Evolutionary conservation across 1,140 invertebrate genomes (phyloP).

Genomic region (Leptonema lineaticorne): DNA sequence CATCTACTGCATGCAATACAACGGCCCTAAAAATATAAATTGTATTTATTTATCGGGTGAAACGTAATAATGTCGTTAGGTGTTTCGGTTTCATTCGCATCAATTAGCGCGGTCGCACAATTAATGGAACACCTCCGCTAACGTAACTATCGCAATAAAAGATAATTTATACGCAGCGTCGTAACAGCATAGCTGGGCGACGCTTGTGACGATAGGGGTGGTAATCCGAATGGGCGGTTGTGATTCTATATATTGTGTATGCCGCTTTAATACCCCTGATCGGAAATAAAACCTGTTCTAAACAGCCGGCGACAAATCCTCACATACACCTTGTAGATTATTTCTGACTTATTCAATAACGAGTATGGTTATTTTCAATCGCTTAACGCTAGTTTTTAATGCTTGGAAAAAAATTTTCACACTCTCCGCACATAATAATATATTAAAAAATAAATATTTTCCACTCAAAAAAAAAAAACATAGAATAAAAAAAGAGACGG

Average conservation of each 20-base stretch:
- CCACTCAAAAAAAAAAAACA: neutral
- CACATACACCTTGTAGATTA: no score
- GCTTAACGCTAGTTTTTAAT: neutral
- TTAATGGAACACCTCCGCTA: constrained; percentile 34
- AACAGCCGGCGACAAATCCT: neutral
- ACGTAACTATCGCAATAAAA: constrained; percentile 38
- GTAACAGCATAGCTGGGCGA: neutral
- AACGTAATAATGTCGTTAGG: constrained; percentile 2
- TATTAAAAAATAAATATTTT: constrained; percentile 19
- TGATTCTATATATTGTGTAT: no score
- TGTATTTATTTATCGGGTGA: no score
- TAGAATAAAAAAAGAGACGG: constrained; percentile 14
- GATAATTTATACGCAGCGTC: constrained; percentile 30
- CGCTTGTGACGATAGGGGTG: neutral
- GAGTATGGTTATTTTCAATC: no score
- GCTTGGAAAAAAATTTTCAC: neutral
- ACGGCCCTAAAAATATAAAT: no score
- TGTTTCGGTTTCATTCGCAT: constrained; percentile 28
- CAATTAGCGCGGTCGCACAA: constrained; percentile 34
- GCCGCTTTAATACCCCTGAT: neutral
- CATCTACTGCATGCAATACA: no score
- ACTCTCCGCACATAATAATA: neutral
- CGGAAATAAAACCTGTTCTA: neutral
- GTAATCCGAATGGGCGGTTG: no score
- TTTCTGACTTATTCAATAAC: no score